These are phyloP conservation scores for Leptoclinus maculatus DNA, from an alignment of 2,797 vertebrate genomes.

Conservation along the genomic window DNA sequence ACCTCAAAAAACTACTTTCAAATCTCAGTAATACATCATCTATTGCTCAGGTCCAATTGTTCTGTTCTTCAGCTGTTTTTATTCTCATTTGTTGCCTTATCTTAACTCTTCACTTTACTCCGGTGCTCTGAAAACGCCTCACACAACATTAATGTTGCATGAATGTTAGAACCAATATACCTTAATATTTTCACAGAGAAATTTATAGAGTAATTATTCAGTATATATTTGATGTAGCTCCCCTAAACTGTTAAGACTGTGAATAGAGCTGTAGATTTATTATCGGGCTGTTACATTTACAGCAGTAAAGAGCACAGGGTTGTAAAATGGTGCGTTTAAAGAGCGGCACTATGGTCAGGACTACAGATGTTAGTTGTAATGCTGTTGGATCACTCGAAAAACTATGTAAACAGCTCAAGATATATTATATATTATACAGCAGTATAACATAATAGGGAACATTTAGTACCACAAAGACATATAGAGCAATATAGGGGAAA, in stretches of 20 bases:
- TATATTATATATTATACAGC: background rate
- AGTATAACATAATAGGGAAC: background rate
- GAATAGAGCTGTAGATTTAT: background rate
- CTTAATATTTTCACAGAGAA: background rate
- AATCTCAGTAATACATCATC: background rate
- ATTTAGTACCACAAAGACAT: background rate
- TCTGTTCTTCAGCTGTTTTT: background rate
- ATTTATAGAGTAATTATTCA: background rate
- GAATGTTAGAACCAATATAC: background rate
- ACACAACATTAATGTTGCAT: background rate
- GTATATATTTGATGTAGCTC: background rate
- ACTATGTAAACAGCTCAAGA: background rate
- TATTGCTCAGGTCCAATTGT: conserved; percentile 3
- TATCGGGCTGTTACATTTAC: background rate
- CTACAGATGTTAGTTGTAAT: background rate
- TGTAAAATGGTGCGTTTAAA: background rate
- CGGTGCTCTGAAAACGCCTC: background rate
- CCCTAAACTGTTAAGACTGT: background rate
- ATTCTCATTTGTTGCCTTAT: background rate
- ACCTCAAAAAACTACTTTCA: background rate
- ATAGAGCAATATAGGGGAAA: background rate
- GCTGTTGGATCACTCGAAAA: too few species aligned
- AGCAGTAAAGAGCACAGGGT: background rate
- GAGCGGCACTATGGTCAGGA: background rate
- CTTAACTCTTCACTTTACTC: background rate